Evolutionary conservation across 2,797 vertebrate genomes (phyloP).

Genomic region (Danio aesculapii): DNA sequence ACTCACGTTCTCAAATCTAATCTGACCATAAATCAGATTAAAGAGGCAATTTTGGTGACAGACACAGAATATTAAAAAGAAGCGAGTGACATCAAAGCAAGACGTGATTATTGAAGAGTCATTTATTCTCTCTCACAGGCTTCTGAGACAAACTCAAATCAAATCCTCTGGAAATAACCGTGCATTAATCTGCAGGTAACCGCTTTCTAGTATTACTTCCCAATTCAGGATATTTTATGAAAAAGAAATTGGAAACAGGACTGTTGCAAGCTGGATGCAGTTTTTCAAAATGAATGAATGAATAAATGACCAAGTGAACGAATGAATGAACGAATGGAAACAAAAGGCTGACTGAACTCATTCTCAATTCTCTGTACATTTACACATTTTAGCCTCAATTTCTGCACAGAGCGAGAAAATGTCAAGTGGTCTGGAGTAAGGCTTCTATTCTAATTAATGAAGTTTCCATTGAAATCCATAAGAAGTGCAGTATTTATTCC

Average conservation of each 20-base stretch:
- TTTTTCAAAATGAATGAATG: too few species aligned
- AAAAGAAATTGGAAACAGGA: not conserved
- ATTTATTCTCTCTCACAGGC: slow-evolving; percentile 4
- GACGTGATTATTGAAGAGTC: slow-evolving; percentile 18
- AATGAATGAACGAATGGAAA: too few species aligned
- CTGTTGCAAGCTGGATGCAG: too few species aligned
- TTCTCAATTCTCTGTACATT: too few species aligned
- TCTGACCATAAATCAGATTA: slow-evolving; percentile 58
- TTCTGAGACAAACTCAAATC: slow-evolving; percentile 21
- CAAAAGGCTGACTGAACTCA: too few species aligned
- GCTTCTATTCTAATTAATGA: not conserved
- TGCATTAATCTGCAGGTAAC: not conserved
- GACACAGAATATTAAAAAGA: slow-evolving; percentile 46
- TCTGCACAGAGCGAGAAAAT: not conserved
- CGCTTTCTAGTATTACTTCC: not conserved
- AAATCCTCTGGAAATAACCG: not conserved
- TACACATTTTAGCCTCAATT: not conserved
- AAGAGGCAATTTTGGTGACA: slow-evolving; percentile 49
- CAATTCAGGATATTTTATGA: not conserved
- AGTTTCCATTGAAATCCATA: too few species aligned
- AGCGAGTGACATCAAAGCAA: slow-evolving; percentile 23
- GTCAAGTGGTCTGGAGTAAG: not conserved
- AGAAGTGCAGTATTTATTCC: too few species aligned
- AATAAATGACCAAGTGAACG: too few species aligned
- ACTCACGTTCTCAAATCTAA: slow-evolving; percentile 49